Conservation (phyloP, 2,888 invertebrate genomes). For the Cremastinae sp. region DNA sequence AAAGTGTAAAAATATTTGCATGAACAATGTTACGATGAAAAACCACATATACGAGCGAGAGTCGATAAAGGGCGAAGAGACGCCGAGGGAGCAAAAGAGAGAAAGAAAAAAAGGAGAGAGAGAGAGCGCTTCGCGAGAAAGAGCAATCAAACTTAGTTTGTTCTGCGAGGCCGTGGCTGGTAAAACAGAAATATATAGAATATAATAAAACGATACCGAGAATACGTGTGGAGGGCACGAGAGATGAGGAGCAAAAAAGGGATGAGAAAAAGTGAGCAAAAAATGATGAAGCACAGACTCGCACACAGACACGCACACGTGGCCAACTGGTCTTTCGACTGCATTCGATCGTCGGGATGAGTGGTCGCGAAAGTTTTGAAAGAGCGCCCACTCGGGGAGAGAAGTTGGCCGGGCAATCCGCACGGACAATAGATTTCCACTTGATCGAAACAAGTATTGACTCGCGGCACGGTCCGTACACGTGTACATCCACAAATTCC, state of each 20-base stretch:
- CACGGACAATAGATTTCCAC: conserved; percentile 67
- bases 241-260: neutral
- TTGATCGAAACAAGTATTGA: conserved; percentile 59
- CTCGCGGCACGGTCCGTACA: conserved; percentile 71
- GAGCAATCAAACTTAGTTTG: no score
- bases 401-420: conserved; percentile 31
- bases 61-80: conserved; percentile 49
- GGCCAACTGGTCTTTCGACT: conserved; percentile 29
- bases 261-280: neutral
- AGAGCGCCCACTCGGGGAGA: neutral
- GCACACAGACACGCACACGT: neutral
- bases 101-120: no score
- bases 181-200: conserved; percentile 41
- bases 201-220: conserved; percentile 57
- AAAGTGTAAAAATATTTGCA: no score
- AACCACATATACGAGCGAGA: conserved; percentile 2
- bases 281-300: neutral
- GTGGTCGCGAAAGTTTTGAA: conserved; percentile 51
- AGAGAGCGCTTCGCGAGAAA: neutral
- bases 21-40: no score
- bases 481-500: conserved; percentile 67
- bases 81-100: no score
- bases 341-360: conserved; percentile 5
- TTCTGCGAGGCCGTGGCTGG: conserved; percentile 23
- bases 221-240: conserved; percentile 42